Conservation (phyloP, 2,113 vertebrate species). For the Lanius ludovicianus region DNA sequence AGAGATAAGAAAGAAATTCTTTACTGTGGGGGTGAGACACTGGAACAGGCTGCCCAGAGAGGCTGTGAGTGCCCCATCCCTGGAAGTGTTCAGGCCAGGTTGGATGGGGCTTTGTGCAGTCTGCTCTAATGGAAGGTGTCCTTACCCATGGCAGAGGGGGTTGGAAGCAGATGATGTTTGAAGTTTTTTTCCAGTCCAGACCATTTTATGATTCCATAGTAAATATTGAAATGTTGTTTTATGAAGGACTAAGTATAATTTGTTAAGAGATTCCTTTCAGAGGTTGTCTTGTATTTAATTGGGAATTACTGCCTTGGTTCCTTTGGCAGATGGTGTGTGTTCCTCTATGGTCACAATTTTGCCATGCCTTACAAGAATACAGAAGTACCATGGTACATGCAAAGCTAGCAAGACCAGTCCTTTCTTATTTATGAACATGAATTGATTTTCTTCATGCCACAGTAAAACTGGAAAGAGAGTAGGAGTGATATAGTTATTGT, state of each 20-base stretch:
- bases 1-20: background rate
- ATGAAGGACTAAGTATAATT: background rate
- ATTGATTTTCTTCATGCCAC: background rate
- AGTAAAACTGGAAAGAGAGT: background rate
- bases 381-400: background rate
- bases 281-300: background rate
- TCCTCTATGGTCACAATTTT: background rate
- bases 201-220: background rate
- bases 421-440: background rate
- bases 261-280: background rate
- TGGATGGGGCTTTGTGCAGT: background rate
- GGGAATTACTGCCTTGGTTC: background rate
- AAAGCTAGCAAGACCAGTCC: background rate
- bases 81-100: background rate
- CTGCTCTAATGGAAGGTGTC: background rate
- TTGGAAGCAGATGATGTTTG: background rate
- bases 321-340: background rate
- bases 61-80: background rate
- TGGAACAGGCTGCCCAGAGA: background rate
- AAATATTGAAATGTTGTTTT: background rate
- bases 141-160: rapidly evolving
- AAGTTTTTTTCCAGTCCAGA: background rate
- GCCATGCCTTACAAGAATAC: background rate
- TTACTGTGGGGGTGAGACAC: background rate
- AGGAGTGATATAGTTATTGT: background rate